Percentiles rank a stretch among this genome's conserved stretches.
Evolutionary conservation across 2,888 invertebrate genomes (phyloP).

Genomic region (Philopedon plagiatum): DNA sequence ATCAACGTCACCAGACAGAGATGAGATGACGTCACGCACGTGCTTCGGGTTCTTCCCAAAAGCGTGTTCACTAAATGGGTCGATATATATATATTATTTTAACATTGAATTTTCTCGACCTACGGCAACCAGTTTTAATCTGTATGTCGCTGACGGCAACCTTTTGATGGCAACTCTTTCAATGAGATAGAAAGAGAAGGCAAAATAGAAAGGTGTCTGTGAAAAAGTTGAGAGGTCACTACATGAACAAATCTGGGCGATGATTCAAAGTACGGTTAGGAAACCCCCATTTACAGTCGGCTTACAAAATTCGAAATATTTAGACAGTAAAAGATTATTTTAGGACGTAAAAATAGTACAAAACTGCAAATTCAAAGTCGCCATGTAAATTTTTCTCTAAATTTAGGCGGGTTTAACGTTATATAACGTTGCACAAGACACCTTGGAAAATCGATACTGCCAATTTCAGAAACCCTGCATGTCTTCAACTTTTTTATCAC

Average conservation of each 20-base stretch:
- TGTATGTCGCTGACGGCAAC: too few species aligned
- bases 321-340: too few species aligned
- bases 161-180: too few species aligned
- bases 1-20: not conserved
- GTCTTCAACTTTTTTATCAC: not conserved
- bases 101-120: not conserved
- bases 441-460: not conserved
- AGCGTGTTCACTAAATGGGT: not conserved
- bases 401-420: not conserved
- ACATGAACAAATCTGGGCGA: constrained; percentile 1
- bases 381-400: not conserved
- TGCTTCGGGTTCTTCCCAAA: not conserved
- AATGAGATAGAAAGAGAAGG: not conserved
- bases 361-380: not conserved
- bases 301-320: too few species aligned
- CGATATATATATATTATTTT: not conserved
- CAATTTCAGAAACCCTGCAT: not conserved
- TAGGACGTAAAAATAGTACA: not conserved
- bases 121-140: not conserved
- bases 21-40: constrained; percentile 37
- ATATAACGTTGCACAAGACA: constrained; percentile 13
- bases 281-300: constrained; percentile 13
- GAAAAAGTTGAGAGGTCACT: not conserved
- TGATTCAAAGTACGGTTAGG: constrained; percentile 23
- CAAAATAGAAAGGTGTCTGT: not conserved